phyloP scores from a whole-genome alignment of 2,113 vertebrate genomes.

The Ochotona princeps region DNA sequence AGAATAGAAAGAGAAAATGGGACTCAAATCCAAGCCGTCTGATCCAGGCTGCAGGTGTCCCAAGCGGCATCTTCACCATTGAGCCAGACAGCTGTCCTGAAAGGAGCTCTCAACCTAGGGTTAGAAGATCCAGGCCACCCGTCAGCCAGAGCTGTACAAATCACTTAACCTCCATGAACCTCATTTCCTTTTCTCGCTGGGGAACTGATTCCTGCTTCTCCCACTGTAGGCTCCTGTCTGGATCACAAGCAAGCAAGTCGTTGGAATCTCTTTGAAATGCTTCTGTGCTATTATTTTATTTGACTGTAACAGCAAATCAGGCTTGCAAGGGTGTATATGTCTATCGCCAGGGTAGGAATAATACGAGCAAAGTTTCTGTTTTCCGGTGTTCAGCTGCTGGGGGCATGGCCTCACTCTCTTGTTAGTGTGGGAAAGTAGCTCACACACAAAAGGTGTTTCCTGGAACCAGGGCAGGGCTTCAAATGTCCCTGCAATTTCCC shows the following conservation, averaged over 20 bases:
- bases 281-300: not conserved
- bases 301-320: not conserved
- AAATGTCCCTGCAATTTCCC: not conserved
- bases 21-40: too few species aligned
- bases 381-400: not conserved
- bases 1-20: too few species aligned
- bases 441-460: conserved; percentile 13
- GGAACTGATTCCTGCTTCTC: not conserved
- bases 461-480: conserved; percentile 40
- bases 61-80: too few species aligned
- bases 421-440: conserved; percentile 41
- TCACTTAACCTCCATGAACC: not conserved
- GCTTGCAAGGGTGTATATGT: not conserved
- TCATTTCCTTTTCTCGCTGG: not conserved
- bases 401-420: not conserved
- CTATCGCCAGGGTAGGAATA: not conserved
- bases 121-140: not conserved
- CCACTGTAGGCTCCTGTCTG: not conserved
- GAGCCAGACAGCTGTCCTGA: too few species aligned
- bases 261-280: not conserved
- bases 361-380: conserved; percentile 11
- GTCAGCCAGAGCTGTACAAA: not conserved
- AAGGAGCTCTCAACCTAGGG: not conserved
- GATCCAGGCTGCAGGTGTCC: too few species aligned
- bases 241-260: not conserved